These are phyloP conservation scores for Rhabdornis inornatus DNA, from an alignment of 2,113 vertebrate species.

Conservation along the genomic window DNA sequence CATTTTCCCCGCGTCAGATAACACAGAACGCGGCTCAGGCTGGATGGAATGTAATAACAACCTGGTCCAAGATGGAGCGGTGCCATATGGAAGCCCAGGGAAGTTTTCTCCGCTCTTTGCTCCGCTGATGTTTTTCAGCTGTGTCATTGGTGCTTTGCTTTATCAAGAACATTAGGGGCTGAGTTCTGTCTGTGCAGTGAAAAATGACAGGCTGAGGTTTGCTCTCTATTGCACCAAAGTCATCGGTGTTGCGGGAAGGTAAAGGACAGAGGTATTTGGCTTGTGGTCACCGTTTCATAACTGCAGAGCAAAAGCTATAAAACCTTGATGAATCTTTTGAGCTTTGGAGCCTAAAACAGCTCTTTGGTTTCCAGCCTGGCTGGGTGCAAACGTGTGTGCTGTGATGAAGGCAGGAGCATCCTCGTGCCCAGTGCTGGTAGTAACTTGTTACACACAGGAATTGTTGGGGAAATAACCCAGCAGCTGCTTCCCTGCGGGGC, in stretches of 20 bases:
- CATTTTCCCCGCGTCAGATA: slow-evolving; percentile 17
- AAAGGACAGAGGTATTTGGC: slow-evolving; percentile 19
- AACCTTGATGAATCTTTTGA: not conserved
- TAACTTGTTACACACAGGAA: not conserved
- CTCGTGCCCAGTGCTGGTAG: not conserved
- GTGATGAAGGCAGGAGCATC: not conserved
- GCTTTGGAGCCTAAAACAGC: not conserved
- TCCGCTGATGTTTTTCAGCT: slow-evolving; percentile 54
- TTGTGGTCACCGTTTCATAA: not conserved
- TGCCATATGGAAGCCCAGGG: slow-evolving; percentile 59
- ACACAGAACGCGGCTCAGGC: not conserved
- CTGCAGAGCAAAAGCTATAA: slow-evolving; percentile 25
- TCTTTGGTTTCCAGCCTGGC: not conserved
- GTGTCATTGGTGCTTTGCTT: slow-evolving; percentile 41
- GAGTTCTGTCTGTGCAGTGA: slow-evolving; percentile 8
- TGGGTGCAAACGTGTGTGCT: not conserved
- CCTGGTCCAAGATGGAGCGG: not conserved
- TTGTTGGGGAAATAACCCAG: not conserved
- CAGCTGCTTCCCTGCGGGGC: not conserved
- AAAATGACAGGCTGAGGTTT: not conserved
- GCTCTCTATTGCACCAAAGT: slow-evolving; percentile 11
- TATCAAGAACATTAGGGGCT: not conserved
- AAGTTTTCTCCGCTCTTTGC: slow-evolving; percentile 47
- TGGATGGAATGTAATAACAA: not conserved
- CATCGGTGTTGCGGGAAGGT: not conserved